Evolutionary conservation across 1,140 invertebrate species (phyloP).

Genomic region (Procambarus virginalis): DNA sequence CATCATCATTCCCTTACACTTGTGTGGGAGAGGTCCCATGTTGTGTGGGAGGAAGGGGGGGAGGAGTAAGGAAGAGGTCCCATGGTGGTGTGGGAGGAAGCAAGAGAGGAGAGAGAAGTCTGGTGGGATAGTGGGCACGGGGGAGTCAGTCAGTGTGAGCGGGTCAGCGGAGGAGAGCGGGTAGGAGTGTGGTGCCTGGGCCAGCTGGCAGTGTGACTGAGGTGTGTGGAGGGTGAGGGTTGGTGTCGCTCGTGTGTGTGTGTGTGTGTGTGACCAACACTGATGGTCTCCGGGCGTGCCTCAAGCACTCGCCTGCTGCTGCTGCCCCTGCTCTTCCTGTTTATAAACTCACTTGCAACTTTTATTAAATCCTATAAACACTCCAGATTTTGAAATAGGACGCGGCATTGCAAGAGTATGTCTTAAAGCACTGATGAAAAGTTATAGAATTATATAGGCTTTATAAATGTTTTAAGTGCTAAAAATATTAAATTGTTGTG

Average conservation of each 20-base stretch:
- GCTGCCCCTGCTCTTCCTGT: neutral
- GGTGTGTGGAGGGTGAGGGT: neutral
- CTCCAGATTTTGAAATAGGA: neutral
- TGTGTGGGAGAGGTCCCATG: too few species aligned
- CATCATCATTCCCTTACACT: too few species aligned
- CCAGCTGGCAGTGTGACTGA: neutral
- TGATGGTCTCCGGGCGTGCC: neutral
- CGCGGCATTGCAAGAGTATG: neutral
- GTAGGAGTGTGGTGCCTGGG: neutral
- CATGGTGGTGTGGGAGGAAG: neutral
- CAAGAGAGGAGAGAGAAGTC: too few species aligned
- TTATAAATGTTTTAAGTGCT: too few species aligned
- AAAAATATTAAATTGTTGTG: too few species aligned
- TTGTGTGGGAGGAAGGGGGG: too few species aligned
- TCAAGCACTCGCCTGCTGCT: neutral
- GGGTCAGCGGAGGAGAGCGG: neutral
- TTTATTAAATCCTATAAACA: neutral
- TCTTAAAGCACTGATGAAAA: too few species aligned
- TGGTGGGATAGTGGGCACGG: neutral
- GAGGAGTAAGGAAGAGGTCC: neutral
- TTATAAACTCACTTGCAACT: neutral
- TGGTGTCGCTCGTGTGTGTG: neutral
- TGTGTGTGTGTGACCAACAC: neutral
- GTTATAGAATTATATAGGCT: too few species aligned
- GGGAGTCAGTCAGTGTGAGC: neutral